Conservation (phyloP, 2,113 vertebrate genomes). For the Haliaeetus leucogaster region DNA sequence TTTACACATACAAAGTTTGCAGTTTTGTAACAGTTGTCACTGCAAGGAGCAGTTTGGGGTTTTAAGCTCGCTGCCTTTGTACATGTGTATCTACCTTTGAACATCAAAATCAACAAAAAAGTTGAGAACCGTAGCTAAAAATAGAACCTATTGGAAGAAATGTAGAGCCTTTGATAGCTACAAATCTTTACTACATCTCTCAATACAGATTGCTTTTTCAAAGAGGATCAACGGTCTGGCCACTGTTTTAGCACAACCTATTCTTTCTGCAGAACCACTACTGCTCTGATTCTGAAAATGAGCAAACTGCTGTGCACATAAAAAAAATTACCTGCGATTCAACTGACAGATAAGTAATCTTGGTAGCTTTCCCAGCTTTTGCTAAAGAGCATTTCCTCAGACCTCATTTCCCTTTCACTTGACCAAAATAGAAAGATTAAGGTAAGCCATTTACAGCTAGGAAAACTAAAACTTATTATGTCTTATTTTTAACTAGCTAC, state of each 20-base stretch:
- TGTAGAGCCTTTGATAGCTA: not conserved
- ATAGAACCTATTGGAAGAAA: not conserved
- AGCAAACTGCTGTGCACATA: not conserved
- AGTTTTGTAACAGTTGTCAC: not conserved
- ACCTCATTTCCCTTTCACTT: conserved; percentile 15
- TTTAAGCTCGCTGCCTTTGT: not conserved
- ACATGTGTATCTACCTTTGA: not conserved
- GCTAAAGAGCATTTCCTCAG: not conserved
- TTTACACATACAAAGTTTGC: not conserved
- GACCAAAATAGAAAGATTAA: conserved; percentile 24
- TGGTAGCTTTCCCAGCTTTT: not conserved
- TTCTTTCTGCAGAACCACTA: not conserved
- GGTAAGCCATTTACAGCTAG: conserved; percentile 17
- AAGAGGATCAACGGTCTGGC: not conserved
- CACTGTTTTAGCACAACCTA: not conserved
- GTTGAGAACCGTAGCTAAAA: not conserved
- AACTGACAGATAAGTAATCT: not conserved
- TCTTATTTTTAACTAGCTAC: conserved; percentile 2
- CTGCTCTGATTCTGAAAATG: not conserved
- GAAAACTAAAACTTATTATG: not conserved
- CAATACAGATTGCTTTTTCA: not conserved
- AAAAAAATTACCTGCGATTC: not conserved
- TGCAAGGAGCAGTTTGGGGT: not conserved
- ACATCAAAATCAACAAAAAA: not conserved
- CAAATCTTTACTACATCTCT: not conserved